Evolutionary conservation across 2,888 invertebrate species (phyloP).

Genomic region (Zaprionus obscuricornis): DNA sequence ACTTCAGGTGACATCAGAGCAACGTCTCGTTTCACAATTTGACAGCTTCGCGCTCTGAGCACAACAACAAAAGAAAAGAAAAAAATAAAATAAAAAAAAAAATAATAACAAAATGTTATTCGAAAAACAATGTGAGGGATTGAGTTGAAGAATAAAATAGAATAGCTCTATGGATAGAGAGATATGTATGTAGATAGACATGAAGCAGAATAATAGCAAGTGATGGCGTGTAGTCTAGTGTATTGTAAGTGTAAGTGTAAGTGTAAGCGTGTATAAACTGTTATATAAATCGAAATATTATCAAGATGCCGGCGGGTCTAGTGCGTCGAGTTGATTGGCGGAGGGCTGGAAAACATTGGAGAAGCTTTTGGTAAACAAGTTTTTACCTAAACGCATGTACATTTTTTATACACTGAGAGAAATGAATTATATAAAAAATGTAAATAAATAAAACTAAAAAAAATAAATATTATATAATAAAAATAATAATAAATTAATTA

Average conservation of each 20-base stretch:
- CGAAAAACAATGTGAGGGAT: neutral
- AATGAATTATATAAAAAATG: too few species aligned
- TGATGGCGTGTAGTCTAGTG: constrained; percentile 21
- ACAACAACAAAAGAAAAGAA: constrained; percentile 8
- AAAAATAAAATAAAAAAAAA: constrained; percentile 50
- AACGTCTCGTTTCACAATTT: constrained; percentile 74
- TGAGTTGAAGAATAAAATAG: neutral
- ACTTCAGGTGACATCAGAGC: constrained; percentile 75
- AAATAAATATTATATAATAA: too few species aligned
- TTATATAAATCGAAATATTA: constrained; percentile 79
- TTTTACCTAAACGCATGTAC: too few species aligned
- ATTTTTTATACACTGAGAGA: too few species aligned
- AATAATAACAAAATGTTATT: constrained; percentile 47
- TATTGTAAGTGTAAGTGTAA: constrained; percentile 6
- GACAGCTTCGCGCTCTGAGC: constrained; percentile 59
- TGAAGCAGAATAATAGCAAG: too few species aligned
- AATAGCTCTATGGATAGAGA: too few species aligned
- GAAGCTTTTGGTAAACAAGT: too few species aligned
- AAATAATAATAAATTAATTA: too few species aligned
- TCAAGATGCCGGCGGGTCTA: constrained; percentile 73
- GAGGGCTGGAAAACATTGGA: too few species aligned
- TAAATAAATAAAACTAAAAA: too few species aligned
- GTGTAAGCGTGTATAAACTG: constrained; percentile 8
- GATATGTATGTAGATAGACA: too few species aligned
- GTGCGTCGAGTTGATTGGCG: constrained; percentile 47